Base-by-base conservation (phyloP, 2,797 vertebrate species). In the Megalops cyprinoides region DNA sequence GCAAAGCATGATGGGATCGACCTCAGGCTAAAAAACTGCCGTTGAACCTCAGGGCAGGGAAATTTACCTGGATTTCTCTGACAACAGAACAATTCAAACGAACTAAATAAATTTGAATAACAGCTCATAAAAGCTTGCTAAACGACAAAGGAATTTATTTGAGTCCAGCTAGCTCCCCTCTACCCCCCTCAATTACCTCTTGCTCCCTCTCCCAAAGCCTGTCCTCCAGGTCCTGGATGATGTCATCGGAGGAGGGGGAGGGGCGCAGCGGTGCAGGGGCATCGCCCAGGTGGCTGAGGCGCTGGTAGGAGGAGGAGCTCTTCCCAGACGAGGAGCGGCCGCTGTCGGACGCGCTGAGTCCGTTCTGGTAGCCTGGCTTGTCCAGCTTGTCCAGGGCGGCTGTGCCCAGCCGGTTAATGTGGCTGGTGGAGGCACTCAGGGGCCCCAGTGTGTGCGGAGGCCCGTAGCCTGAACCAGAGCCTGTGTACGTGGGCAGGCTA, bases 121-220 rank as follows among this genome's bases (percentile, higher is more conserved):
- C 23, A 15, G 71, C 39, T 20, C 20, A 77, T 74, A 18, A 55
- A 79, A 46, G 15, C 25, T 34, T 51, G n/a, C 34, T 34, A 25
- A 67, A 67, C 46, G n/a, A 10, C 31, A 53, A 67, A n/a, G 2
- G 53, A 25, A 74, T 18, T 20, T 75, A 20, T 25, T 75, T 75
- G 28, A 4, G 28, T 42, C 20, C 78, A 31, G 9, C 14, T 7
- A 25, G 18, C 7, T 23, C 42, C 7, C 14, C 42, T 10, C 5
- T 15, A n/a, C n/a, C n/a, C 0, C 2, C 25, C 46, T 12, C 71
- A 12, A 28, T 60, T 73, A 99, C 97, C 94, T 99, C 97, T 91
- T 99, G 97, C 87, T 99, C 97, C 89, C 98, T 98, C 92, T 99
- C 98, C 98, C 97, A 99, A 81, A 99, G 92, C n/a, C 97, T 89